Conservation (phyloP, 2,797 vertebrate species). For the Ataeniobius toweri region DNA sequence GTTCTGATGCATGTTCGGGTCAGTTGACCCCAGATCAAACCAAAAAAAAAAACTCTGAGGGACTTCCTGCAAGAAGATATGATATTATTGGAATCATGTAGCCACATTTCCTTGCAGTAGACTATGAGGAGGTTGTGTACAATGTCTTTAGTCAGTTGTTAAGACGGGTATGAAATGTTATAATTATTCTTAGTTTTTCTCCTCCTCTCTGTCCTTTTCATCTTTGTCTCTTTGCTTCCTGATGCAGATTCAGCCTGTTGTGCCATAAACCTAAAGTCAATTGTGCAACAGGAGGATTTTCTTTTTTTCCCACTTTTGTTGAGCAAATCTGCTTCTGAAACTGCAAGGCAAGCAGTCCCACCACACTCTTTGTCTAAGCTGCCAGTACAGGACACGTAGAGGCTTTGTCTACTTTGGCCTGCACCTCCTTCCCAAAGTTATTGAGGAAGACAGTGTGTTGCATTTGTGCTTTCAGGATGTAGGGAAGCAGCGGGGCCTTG, state of each 20-base stretch:
- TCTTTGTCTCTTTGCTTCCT: not conserved
- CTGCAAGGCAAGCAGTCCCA: slow-evolving; percentile 1
- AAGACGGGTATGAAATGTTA: not conserved
- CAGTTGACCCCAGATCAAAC: not conserved
- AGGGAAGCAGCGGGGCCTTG: not conserved
- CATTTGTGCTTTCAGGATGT: slow-evolving; percentile 41
- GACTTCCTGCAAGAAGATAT: not conserved
- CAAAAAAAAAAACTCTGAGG: not conserved
- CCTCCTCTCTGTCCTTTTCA: not conserved
- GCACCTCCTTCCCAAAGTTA: slow-evolving; percentile 41
- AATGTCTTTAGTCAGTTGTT: not conserved
- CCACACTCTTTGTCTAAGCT: not conserved
- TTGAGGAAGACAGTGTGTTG: not conserved
- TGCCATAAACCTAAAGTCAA: not conserved
- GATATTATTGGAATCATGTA: no score
- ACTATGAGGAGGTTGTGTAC: not conserved
- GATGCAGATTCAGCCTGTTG: not conserved
- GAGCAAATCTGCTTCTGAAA: not conserved
- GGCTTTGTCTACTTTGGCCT: slow-evolving; percentile 35
- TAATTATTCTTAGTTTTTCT: not conserved
- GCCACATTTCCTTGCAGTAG: not conserved
- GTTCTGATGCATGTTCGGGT: not conserved
- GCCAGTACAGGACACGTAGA: slow-evolving; percentile 10
- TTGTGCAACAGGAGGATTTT: not conserved
- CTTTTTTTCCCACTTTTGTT: not conserved